Evolutionary conservation across 2,888 invertebrate species (phyloP).

Genomic region (Ennomos erosarius): DNA sequence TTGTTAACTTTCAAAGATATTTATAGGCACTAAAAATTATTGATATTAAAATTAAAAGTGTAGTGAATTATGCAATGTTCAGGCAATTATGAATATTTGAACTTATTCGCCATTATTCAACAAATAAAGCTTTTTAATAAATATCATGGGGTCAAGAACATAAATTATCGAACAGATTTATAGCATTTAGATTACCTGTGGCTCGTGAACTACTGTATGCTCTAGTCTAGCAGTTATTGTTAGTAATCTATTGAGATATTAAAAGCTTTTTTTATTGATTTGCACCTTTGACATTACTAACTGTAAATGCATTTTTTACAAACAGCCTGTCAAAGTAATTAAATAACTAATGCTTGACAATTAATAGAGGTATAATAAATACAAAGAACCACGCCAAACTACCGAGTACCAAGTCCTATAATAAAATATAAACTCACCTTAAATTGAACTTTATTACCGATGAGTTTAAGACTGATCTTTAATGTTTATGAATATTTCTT

Average conservation of each 20-base stretch:
- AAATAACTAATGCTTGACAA: not conserved
- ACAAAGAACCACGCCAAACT: not conserved
- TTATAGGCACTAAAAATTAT: constrained; percentile 22
- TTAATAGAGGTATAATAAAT: too few relatives aligned
- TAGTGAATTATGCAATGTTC: constrained; percentile 40
- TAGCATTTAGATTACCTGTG: too few relatives aligned
- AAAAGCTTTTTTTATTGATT: too few relatives aligned
- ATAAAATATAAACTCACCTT: not conserved
- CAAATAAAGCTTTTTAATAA: too few relatives aligned
- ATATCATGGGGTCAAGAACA: too few relatives aligned
- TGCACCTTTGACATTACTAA: too few relatives aligned
- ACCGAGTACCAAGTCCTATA: not conserved
- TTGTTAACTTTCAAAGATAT: not conserved
- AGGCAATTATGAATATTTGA: not conserved
- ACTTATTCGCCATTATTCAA: too few relatives aligned
- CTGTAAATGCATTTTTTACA: too few relatives aligned
- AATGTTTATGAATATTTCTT: not conserved
- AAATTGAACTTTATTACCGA: constrained; percentile 2
- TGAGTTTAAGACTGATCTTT: not conserved
- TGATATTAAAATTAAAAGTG: constrained; percentile 46
- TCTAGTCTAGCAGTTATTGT: too few relatives aligned
- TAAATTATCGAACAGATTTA: too few relatives aligned
- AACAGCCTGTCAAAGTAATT: not conserved
- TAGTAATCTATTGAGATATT: too few relatives aligned
- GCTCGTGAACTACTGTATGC: too few relatives aligned